Evolutionary conservation across 2,888 invertebrate species (phyloP).

Genomic region (Ormia ochracea): DNA sequence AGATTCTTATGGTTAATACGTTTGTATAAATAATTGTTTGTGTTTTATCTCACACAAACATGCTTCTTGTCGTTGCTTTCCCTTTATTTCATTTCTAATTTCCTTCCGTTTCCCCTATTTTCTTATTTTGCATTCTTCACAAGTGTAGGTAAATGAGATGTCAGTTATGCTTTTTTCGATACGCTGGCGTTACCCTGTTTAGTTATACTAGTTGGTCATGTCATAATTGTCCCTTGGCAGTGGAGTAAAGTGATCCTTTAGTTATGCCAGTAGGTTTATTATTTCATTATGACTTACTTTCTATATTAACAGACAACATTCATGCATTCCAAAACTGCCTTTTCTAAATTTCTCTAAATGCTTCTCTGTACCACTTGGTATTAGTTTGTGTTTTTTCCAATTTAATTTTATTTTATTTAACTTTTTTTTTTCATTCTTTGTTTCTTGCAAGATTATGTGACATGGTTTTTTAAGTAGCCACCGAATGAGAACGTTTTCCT

Average conservation of each 20-base stretch:
- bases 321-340: neutral
- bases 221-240: neutral
- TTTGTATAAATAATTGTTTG: neutral
- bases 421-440: neutral
- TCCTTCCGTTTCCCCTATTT: constrained; percentile 8
- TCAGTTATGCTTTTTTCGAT: constrained; percentile 26
- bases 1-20: constrained; percentile 7
- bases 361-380: constrained; percentile 1
- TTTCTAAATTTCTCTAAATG: constrained; percentile 1
- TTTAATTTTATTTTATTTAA: no score
- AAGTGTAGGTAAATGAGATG: constrained; percentile 52
- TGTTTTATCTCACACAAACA: constrained; percentile 46
- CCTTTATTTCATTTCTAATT: neutral
- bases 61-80: constrained; percentile 29
- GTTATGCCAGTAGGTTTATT: constrained; percentile 53
- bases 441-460: constrained; percentile 47
- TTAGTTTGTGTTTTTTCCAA: neutral
- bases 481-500: constrained; percentile 42
- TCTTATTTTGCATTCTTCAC: neutral
- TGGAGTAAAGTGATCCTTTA: constrained; percentile 16
- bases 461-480: constrained; percentile 58
- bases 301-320: constrained; percentile 39
- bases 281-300: constrained; percentile 57
- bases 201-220: constrained; percentile 11
- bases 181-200: constrained; percentile 2